A percentile compares a stretch with the other conserved stretches of the same genome.
These are phyloP conservation scores for Perizoma flavofasciatum DNA, from an alignment of 2,888 invertebrate genomes.

Conservation along the genomic window DNA sequence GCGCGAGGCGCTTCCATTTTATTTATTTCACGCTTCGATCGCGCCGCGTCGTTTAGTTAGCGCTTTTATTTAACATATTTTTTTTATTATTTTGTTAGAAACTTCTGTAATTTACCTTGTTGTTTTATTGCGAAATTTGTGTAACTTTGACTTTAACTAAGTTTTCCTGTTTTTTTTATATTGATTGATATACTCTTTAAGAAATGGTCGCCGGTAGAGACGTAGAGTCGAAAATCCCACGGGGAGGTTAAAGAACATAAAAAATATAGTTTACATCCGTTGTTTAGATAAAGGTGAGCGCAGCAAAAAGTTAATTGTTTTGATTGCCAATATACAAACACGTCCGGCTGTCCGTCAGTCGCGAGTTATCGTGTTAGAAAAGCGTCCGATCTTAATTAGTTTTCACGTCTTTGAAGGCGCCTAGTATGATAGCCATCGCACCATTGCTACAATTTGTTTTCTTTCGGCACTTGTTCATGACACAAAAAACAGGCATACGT, in stretches of 20 bases:
- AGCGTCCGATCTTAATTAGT: slow-evolving; percentile 83
- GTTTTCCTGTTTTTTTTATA: slow-evolving; percentile 14
- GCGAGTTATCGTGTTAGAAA: slow-evolving; percentile 80
- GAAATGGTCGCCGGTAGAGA: slow-evolving; percentile 36
- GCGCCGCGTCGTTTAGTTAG: slow-evolving; percentile 70
- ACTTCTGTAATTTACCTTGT: slow-evolving; percentile 54
- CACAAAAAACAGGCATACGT: slow-evolving; percentile 65
- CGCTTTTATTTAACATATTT: slow-evolving; percentile 52
- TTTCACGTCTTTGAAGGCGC: slow-evolving; percentile 82
- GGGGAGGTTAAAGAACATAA: slow-evolving; percentile 50
- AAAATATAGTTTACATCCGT: slow-evolving; percentile 54
- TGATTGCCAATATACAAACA: slow-evolving; percentile 80
- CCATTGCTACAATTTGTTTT: slow-evolving; percentile 82
- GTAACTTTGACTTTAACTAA: slow-evolving; percentile 24
- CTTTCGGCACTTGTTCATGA: slow-evolving; percentile 74
- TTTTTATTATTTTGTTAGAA: slow-evolving; percentile 58
- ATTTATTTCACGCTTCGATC: slow-evolving; percentile 80
- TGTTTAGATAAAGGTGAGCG: slow-evolving; percentile 68
- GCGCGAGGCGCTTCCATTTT: slow-evolving; percentile 73
- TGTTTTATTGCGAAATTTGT: slow-evolving; percentile 33
- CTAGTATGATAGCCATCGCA: slow-evolving; percentile 78
- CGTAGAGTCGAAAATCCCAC: slow-evolving; percentile 43
- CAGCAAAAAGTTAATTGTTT: slow-evolving; percentile 82
- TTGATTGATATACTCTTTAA: slow-evolving; percentile 23
- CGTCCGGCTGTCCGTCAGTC: slow-evolving; percentile 70